A percentile compares a stretch with the other conserved stretches of the same genome.
Evolutionary conservation across 2,888 invertebrate genomes (phyloP).

Genomic region (Andrena chrysosceles): DNA sequence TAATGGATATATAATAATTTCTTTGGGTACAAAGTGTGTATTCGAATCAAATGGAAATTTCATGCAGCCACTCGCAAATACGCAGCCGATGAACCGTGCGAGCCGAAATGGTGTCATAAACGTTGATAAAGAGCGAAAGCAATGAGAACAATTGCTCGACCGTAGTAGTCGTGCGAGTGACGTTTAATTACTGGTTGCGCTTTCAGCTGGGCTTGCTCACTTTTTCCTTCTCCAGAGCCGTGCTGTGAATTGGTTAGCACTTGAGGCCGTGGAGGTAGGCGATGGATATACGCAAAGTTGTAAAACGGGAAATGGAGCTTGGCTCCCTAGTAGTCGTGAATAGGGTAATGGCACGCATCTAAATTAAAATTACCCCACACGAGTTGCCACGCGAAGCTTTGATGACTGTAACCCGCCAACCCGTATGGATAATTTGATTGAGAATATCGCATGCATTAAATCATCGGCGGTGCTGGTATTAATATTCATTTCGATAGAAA

Average conservation of each 20-base stretch:
- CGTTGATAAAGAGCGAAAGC: conserved; percentile 14
- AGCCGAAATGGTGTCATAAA: conserved; percentile 25
- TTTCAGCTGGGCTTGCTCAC: conserved; percentile 56
- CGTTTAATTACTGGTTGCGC: conserved; percentile 80
- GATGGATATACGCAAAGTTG: background rate
- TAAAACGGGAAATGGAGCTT: background rate
- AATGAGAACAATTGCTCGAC: conserved; percentile 38
- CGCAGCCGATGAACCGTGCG: background rate
- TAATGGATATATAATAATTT: background rate
- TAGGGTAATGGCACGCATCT: background rate
- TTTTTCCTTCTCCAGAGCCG: conserved; percentile 14
- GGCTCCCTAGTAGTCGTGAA: background rate
- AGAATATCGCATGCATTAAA: background rate
- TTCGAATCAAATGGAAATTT: background rate
- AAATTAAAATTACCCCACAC: conserved; percentile 8
- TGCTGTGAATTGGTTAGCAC: background rate
- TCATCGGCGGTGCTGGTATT: background rate
- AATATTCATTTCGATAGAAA: background rate
- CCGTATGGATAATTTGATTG: background rate
- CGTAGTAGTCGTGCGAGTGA: conserved; percentile 75
- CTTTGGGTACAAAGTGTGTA: background rate
- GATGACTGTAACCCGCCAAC: background rate
- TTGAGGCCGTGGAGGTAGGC: background rate
- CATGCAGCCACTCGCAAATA: background rate
- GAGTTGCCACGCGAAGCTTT: background rate